These are phyloP conservation scores for Lasioglossum leucozonium DNA, from an alignment of 2,888 invertebrate species.

Conservation along the genomic window DNA sequence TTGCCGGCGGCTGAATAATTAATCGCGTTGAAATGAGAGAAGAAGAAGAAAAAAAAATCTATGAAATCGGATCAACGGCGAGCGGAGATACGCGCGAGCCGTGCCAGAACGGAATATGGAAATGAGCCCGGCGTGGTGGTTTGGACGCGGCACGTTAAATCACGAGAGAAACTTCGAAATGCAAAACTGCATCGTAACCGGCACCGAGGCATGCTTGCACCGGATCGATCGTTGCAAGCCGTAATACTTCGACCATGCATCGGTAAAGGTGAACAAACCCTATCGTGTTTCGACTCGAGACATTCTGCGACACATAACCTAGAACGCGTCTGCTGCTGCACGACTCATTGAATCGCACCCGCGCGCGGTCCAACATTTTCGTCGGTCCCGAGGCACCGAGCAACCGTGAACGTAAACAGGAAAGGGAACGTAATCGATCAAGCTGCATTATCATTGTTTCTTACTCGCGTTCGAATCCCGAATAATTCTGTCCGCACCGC, in stretches of 20 bases:
- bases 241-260: constrained; percentile 67
- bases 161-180: constrained; percentile 53
- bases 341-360: not conserved
- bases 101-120: constrained; percentile 39
- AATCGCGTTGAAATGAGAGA: not conserved
- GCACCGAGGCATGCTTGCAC: constrained; percentile 68
- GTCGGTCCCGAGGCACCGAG: not conserved
- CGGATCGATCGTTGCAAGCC: constrained; percentile 72
- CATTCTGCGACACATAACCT: constrained; percentile 63
- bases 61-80: constrained; percentile 5
- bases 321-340: constrained; percentile 4
- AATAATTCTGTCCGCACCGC: not conserved
- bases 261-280: constrained; percentile 73
- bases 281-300: constrained; percentile 53
- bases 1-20: constrained; percentile 29
- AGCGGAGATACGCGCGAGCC: constrained; percentile 1
- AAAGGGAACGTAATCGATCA: not conserved
- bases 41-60: not conserved
- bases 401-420: not conserved
- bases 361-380: not conserved
- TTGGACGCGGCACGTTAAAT: constrained; percentile 40
- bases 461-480: constrained; percentile 24
- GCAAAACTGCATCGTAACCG: constrained; percentile 59
- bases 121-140: constrained; percentile 36
- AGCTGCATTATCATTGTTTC: not conserved